phyloP scores from a whole-genome alignment of 1,140 invertebrate genomes.

The Wiebesia pumilae region DNA sequence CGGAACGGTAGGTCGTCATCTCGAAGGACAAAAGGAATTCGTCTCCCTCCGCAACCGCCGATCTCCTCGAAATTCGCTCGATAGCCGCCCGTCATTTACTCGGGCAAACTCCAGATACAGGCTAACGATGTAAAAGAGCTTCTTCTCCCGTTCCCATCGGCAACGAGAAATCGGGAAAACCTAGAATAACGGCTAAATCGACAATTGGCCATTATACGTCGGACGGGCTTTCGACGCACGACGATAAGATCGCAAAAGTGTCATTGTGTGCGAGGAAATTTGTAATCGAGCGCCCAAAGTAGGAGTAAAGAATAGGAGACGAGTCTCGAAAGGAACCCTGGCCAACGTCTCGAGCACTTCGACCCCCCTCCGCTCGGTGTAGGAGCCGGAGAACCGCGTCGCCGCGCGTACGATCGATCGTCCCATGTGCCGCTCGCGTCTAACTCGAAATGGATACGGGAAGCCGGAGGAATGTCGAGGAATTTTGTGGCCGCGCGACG shows the following conservation, averaged over 20 bases:
- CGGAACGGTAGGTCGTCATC: too few species aligned
- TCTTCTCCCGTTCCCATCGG: neutral
- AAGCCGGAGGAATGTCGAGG: slow-evolving; percentile 56
- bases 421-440: slow-evolving; percentile 12
- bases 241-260: neutral
- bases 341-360: neutral
- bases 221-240: neutral
- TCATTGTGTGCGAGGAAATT: neutral
- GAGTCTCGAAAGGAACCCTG: neutral
- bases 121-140: neutral
- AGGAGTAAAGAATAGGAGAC: neutral
- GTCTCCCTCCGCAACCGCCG: neutral
- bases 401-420: slow-evolving; percentile 22
- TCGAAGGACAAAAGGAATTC: neutral
- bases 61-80: neutral
- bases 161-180: neutral
- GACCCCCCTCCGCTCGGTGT: neutral
- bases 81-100: neutral
- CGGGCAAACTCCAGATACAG: neutral
- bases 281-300: neutral
- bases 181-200: neutral
- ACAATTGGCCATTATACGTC: neutral
- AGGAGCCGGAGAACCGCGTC: neutral
- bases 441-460: slow-evolving; percentile 58
- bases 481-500: slow-evolving; percentile 52